Evolutionary conservation across 1,140 invertebrate genomes (phyloP), one percentile per base, ranked within the genome.

Genomic region (Stegodyphus mimosarum): DNA sequence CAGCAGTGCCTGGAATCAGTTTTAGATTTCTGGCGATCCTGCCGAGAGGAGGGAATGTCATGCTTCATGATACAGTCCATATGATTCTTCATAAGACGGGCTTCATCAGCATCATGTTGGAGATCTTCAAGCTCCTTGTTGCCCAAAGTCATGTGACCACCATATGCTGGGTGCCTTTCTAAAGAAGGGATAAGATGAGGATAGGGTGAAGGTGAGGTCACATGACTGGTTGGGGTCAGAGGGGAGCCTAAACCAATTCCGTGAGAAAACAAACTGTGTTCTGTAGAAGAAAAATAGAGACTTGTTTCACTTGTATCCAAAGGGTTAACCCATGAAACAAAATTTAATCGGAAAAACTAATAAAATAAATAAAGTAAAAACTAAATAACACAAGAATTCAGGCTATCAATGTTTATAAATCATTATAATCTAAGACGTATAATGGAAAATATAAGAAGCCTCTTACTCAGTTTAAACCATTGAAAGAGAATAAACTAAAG

Each of bases 211-310:
- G 78, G 78, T 70, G 78, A 71, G 63, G 78, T 73, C 79, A 87
- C 74, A 74, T 87, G 86, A 83, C 86, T 87, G 50, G 78, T 83
- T 33, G 79, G 79, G 70, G 86, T 81, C 76, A 87, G 73, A 87
- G 86, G 79, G 76, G 86, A 83, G 63, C 78, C 71, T 81, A 87
- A 79, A 83, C 78, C 86, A 72, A 83, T 81, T 70, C 86, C 86
- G 67, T 80, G 74, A 71, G 86, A 77, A 83, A 83, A 87, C 73
- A 79, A 87, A 87, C 75, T 83, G 72, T 74, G 86, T 69, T 87
- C 86, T 87, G 79, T 49, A 87, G 81, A 60, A 76, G 73, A 84
- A 48, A 84, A 83, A 84, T 75, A 76, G 73, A 84, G 63, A 84
- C 52, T 75, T 53, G 72, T 75, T 75, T 75, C 73, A 76, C 72